Conservation (phyloP, 2,888 invertebrate species). For the Chrysodeixis includens region DNA sequence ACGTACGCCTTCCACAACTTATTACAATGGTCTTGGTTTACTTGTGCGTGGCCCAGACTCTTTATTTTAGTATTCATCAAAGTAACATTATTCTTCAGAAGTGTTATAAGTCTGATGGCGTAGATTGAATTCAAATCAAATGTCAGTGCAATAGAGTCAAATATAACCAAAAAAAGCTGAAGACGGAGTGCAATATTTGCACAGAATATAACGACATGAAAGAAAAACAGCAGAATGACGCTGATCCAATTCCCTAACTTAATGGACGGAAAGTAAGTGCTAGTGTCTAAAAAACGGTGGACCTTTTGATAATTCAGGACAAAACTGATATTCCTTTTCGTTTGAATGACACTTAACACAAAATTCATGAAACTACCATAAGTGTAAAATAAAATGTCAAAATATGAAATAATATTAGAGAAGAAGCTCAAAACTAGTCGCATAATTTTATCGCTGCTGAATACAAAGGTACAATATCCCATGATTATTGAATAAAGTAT, state of each 20-base stretch:
- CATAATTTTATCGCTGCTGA: conserved; percentile 15
- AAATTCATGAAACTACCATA: conserved; percentile 20
- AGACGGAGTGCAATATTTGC: neutral
- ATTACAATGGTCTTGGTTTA: neutral
- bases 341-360: conserved; percentile 4
- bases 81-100: conserved; percentile 25
- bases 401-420: neutral
- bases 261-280: neutral
- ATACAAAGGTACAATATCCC: neutral
- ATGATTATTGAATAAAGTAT: neutral
- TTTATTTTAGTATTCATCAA: conserved; percentile 30
- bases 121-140: conserved; percentile 23
- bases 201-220: neutral
- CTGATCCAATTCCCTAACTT: conserved; percentile 13
- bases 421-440: neutral
- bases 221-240: neutral
- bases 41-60: neutral
- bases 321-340: conserved; percentile 14
- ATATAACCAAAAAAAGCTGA: neutral
- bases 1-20: conserved; percentile 10
- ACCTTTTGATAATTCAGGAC: conserved; percentile 29
- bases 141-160: neutral
- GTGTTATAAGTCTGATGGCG: conserved; percentile 9
- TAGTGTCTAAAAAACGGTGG: conserved; percentile 10
- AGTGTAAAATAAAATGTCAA: conserved; percentile 13